Evolutionary conservation across 1,140 invertebrate genomes (phyloP).

Genomic region (Bradysia coprophila): DNA sequence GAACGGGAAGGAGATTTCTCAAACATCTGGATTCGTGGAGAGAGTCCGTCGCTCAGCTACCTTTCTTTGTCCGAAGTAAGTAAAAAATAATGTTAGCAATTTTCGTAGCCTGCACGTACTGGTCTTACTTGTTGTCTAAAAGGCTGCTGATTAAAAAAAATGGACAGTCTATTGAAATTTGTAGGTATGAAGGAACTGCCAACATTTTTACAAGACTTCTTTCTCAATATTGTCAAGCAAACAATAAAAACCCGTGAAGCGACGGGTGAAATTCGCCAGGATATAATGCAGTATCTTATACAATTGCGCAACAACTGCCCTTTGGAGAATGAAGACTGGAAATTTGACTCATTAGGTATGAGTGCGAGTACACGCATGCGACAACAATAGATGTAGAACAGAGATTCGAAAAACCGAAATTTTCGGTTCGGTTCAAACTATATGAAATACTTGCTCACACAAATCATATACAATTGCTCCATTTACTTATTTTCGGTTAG

Average conservation of each 20-base stretch:
- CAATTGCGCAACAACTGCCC: neutral
- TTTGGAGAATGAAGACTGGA: neutral
- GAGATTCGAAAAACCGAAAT: too few species aligned
- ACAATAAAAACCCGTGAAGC: constrained; percentile 14
- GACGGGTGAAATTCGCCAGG: constrained; percentile 11
- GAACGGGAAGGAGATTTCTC: neutral
- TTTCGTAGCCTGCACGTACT: constrained; percentile 1
- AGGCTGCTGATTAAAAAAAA: neutral
- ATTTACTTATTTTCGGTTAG: too few species aligned
- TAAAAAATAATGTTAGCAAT: constrained; percentile 3
- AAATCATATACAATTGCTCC: too few species aligned
- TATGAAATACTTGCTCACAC: too few species aligned
- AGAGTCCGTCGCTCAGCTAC: constrained; percentile 14
- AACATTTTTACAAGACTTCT: constrained; percentile 10
- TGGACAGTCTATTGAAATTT: neutral
- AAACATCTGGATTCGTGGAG: too few species aligned
- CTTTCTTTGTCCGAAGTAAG: constrained; percentile 4
- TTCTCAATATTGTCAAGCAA: constrained; percentile 10
- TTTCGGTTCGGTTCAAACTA: too few species aligned
- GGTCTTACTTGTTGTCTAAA: neutral
- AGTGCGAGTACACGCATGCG: too few species aligned
- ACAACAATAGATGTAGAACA: too few species aligned
- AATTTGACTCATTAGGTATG: too few species aligned
- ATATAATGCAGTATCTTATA: constrained; percentile 13
- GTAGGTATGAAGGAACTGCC: neutral